These are phyloP conservation scores for Lepas anatifera DNA, from an alignment of 2,888 invertebrate genomes.

Conservation along the genomic window DNA sequence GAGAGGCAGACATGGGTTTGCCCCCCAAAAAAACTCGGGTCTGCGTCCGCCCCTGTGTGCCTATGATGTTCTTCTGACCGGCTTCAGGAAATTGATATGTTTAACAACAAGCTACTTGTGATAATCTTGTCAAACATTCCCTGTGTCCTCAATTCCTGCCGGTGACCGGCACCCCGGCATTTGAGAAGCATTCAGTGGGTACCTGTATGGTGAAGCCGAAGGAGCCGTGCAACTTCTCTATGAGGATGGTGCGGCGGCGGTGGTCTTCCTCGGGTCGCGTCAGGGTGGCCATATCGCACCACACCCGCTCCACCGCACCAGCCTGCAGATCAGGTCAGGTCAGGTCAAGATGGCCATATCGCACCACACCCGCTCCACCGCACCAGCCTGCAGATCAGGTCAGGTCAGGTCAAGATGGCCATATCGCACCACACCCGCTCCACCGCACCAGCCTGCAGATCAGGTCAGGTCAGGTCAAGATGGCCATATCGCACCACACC, in stretches of 20 bases:
- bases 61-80: no score
- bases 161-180: no score
- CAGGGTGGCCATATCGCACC: conserved; percentile 54
- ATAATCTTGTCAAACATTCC: no score
- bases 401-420: background rate
- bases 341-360: background rate
- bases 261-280: conserved; percentile 71
- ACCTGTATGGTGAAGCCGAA: conserved; percentile 89
- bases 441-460: background rate
- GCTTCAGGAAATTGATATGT: no score
- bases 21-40: no score
- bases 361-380: background rate
- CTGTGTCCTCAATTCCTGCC: no score
- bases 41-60: no score
- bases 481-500: no score
- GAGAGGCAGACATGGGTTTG: no score
- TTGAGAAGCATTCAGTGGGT: no score
- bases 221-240: conserved; percentile 76
- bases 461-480: background rate
- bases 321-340: conserved; percentile 35
- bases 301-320: conserved; percentile 55
- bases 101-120: no score
- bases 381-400: background rate
- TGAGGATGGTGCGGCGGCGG: conserved; percentile 71
- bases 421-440: background rate